phyloP scores from a whole-genome alignment of 1,140 invertebrate species.

The Atta cephalotes region DNA sequence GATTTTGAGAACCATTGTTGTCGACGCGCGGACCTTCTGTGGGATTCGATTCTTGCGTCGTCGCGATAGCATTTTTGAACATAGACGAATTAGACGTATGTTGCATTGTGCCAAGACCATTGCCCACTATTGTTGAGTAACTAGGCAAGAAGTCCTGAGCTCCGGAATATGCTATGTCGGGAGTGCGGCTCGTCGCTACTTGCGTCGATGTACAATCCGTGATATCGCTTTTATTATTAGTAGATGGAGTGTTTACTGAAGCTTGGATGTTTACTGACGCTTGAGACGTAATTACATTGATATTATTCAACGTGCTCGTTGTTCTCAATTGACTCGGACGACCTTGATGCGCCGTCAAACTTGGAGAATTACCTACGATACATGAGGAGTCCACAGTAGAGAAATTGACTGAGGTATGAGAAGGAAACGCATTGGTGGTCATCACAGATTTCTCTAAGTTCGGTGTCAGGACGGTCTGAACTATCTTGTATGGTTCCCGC shows the following conservation, averaged over 20 bases:
- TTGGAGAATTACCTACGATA: constrained; percentile 24
- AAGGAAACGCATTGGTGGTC: constrained; percentile 52
- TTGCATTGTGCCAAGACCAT: constrained; percentile 45
- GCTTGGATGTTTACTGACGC: constrained; percentile 35
- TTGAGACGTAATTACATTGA: constrained; percentile 48
- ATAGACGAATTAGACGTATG: constrained; percentile 45
- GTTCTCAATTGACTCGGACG: constrained; percentile 58
- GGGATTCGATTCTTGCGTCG: constrained; percentile 50
- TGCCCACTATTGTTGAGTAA: constrained; percentile 68
- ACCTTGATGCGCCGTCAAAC: constrained; percentile 19
- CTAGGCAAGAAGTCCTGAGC: constrained; percentile 74
- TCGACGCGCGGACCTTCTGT: constrained; percentile 12
- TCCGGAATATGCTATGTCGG: constrained; percentile 66
- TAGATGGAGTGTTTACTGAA: constrained; percentile 25
- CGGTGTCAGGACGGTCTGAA: constrained; percentile 71
- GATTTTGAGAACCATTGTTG: constrained; percentile 27
- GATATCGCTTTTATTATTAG: constrained; percentile 27
- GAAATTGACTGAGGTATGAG: constrained; percentile 46
- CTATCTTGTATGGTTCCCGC: constrained; percentile 83
- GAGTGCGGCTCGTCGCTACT: constrained; percentile 60
- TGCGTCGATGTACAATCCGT: constrained; percentile 47
- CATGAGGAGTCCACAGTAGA: constrained; percentile 39
- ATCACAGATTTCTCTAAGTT: constrained; percentile 59
- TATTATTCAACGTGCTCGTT: constrained; percentile 8
- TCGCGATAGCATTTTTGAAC: constrained; percentile 49